Evolutionary conservation across 2,888 invertebrate species (phyloP).

Genomic region (Eristalis intricaria): DNA sequence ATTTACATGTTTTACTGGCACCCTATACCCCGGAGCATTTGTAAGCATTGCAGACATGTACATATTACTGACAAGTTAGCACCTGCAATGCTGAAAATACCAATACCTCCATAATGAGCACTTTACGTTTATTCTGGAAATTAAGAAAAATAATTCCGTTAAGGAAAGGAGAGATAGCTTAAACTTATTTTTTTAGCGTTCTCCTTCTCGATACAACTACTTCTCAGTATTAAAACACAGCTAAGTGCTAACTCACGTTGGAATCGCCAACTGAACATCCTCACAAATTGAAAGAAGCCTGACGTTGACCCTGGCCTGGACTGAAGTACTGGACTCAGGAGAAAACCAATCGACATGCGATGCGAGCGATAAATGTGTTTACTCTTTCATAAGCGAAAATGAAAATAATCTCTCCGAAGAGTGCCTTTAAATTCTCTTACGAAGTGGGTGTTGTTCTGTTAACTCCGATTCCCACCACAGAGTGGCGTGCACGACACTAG

Average conservation of each 20-base stretch:
- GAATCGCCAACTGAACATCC: background rate
- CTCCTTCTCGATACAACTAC: background rate
- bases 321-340: background rate
- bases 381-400: background rate
- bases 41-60: no score
- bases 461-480: constrained; percentile 7
- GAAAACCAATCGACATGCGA: no score
- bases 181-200: background rate
- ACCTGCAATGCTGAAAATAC: no score
- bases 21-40: no score
- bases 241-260: background rate
- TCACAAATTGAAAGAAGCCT: background rate
- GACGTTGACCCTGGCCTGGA: no score
- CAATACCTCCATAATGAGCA: no score
- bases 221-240: background rate
- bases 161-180: no score
- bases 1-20: no score
- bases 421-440: constrained; percentile 38
- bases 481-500: constrained; percentile 3
- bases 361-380: background rate
- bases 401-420: background rate
- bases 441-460: constrained; percentile 59
- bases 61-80: no score
- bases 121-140: no score
- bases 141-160: no score